phyloP scores from a whole-genome alignment of 92 coral and sea anemone species.

The Siderastrea radians region DNA sequence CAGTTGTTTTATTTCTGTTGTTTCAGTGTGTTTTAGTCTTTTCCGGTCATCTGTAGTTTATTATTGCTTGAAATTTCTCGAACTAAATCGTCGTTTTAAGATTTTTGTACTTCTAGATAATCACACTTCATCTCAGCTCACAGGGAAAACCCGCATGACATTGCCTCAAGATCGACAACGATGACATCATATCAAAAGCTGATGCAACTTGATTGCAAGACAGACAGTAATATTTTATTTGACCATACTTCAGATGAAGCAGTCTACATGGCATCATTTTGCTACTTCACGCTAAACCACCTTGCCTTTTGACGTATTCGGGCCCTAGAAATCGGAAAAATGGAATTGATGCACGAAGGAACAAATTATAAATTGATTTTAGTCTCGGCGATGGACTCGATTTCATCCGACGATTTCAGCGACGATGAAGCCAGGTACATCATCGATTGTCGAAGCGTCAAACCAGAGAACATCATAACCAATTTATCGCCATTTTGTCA shows the following conservation, averaged over 20 bases:
- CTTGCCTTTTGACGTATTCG: background rate
- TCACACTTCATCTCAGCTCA: background rate
- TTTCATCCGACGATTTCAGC: background rate
- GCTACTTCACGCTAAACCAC: background rate
- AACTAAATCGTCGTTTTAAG: background rate
- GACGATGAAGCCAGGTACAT: slow-evolving; percentile 4
- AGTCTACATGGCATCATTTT: too few relatives aligned
- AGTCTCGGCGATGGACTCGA: background rate
- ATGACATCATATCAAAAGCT: slow-evolving; percentile 18
- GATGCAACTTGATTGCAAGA: slow-evolving; percentile 1
- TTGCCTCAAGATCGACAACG: background rate
- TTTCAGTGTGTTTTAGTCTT: too few relatives aligned
- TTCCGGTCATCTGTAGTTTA: too few relatives aligned
- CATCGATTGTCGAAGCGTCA: slow-evolving; percentile 37
- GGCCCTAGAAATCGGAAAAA: background rate
- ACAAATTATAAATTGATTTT: slow-evolving; percentile 5
- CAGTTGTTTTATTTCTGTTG: too few relatives aligned
- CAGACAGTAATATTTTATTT: too few relatives aligned
- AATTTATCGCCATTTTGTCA: slow-evolving; percentile 15
- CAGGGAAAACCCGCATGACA: background rate
- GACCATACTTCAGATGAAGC: too few relatives aligned
- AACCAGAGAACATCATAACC: slow-evolving; percentile 5
- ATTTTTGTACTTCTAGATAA: background rate
- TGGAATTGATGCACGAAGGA: slow-evolving; percentile 30
- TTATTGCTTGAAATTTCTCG: too few relatives aligned